Evolutionary conservation across 1,140 invertebrate species (phyloP).

Genomic region (Propsilocerus akamusi): DNA sequence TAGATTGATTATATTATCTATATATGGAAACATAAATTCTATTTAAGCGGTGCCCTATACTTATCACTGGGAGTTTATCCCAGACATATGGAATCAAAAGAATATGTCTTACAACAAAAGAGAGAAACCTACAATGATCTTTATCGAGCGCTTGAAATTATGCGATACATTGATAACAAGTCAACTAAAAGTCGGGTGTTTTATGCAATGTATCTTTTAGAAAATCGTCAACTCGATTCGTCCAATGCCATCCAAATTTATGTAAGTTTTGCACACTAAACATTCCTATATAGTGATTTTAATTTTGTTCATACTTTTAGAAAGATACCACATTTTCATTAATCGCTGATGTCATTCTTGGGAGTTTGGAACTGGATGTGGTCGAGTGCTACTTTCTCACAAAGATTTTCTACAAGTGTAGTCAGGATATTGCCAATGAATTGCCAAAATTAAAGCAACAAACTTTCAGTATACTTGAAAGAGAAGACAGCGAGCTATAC

Average conservation of each 20-base stretch:
- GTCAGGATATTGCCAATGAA: constrained; percentile 41
- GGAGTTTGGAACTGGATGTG: constrained; percentile 24
- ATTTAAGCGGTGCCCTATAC: not conserved
- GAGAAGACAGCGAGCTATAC: constrained; percentile 47
- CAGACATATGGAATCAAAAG: constrained; percentile 48
- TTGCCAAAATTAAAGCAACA: constrained; percentile 40
- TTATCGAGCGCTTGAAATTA: constrained; percentile 42
- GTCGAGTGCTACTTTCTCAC: constrained; percentile 63
- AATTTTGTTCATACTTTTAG: constrained; percentile 5
- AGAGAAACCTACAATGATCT: constrained; percentile 56
- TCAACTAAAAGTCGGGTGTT: constrained; percentile 39
- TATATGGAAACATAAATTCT: constrained; percentile 3
- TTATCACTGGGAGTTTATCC: constrained; percentile 41
- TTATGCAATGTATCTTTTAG: constrained; percentile 58
- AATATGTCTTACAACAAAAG: constrained; percentile 51
- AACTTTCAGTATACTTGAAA: constrained; percentile 41
- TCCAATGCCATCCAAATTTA: constrained; percentile 29
- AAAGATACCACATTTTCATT: constrained; percentile 40
- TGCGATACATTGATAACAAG: constrained; percentile 34
- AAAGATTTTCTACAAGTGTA: constrained; percentile 46
- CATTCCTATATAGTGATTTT: constrained; percentile 19
- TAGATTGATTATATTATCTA: constrained; percentile 33
- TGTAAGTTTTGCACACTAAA: constrained; percentile 20
- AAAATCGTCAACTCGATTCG: constrained; percentile 42
- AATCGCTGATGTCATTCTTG: constrained; percentile 12